Base-by-base conservation (phyloP, 2,888 invertebrate genomes). In the Xestia c-nigrum region DNA sequence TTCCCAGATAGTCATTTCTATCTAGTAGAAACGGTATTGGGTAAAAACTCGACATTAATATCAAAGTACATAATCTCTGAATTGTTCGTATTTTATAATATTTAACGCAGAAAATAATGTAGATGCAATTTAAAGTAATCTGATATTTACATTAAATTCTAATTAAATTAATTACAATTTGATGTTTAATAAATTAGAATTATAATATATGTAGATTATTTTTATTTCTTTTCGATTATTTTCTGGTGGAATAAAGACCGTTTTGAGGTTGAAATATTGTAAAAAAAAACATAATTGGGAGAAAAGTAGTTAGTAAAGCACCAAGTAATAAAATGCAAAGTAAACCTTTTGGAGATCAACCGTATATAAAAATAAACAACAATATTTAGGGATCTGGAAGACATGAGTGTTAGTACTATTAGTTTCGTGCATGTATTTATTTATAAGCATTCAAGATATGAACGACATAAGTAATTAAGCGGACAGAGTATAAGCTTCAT, bases 11-110 rank as follows among this genome's bases (percentile, higher is more conserved):
- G 88, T 83, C 91, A 82, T 86, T 85, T 91, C 91, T 91, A 85
- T 68, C 87, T 57, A 19, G 86, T 84, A 91, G 91, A 91, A 89
- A 88, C 82, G 91, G 90, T 90, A 91, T 86, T 92, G 92, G 84
- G 46, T 7, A 43, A 0, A 9, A 9, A 74, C 47, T 65, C 65
- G 69, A 72, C 52, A 71, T 61, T 81, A 68, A 64, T 74, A 72
- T 83, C 76, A 61, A 76, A 66, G 40, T 72, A 77, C 21, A 64
- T 72, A 76, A 83, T 83, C 73, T 83, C 86, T 68, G 55, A 71
- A 16, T 55, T 61, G 59, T 67, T 72, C 55, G 69, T 75, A 65
- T 64, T 64, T 72, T 55, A 43, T 81, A 69, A 81, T 72, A 73
- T 77, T 74, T 50, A 78, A 67, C 47, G 63, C 77, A 70, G 57